Base-by-base conservation (phyloP, 2,113 vertebrate genomes). In the Lethenteron reissneri region DNA sequence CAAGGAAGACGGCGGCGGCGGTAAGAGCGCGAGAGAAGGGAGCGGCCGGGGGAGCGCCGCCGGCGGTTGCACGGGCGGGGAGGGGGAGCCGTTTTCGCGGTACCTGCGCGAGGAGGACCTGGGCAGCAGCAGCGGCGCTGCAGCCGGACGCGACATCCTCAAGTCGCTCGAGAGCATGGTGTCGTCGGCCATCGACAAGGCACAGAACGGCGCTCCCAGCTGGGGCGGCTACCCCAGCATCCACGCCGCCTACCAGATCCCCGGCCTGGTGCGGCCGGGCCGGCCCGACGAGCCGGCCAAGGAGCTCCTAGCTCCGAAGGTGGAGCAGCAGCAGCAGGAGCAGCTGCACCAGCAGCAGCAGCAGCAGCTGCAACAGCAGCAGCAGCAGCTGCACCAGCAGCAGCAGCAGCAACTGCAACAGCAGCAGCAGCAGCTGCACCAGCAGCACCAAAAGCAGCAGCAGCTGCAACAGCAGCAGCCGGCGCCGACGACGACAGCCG, bases 141-240 rank as follows among this genome's bases (percentile, higher is more conserved):
- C 88, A 68, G 92, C 87, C 25, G 92, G 92, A 73, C 89, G 89
- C 73, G 94, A 97, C 81, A 97, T 97, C 76, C 80, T 97, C 70
- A 97, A 97, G 80, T 97, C 94, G 56, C 80, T 97, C 78, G 94
- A 95, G 79, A 97, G 97, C 73, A 97, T 92, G 0, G 85, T 86
- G 25, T 83, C 85, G 9, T 84, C 84, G 57, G 85, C 85, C 75
- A 86, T 86, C 80, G 85, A 86, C 73, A 86, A 86, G 76, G 85
- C 85, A 74, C 85, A 86, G 57, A 86, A 85, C 0, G 85, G 85
- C 59, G 83, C 84, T 1, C 85, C 85, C 69, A 86, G 83, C 79
- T 97, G 92, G 92, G 96, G 92, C 8, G 92, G 92, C 0, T 97
- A 97, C 70, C 92, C 92, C 14, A 97, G 92, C 80, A 97, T 97